These are phyloP conservation scores for Brachionus koreanus DNA, from an alignment of 1,140 invertebrate species.

Conservation along the genomic window DNA sequence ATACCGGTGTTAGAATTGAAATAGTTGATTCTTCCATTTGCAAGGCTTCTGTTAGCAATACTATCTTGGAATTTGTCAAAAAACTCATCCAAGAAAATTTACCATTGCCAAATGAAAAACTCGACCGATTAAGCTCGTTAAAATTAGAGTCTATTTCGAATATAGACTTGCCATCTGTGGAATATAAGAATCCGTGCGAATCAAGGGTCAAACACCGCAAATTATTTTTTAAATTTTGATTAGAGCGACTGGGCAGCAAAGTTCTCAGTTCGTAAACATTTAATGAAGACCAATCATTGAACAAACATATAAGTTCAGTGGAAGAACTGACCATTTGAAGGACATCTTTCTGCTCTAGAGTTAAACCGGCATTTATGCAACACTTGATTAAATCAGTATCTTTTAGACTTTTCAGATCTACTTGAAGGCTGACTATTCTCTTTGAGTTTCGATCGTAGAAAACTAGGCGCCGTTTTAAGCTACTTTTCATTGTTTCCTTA, in stretches of 20 bases:
- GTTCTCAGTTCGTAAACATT: conserved; percentile 38
- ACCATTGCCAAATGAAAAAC: background rate
- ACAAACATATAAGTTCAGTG: conserved; percentile 11
- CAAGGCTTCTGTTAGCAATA: conserved; percentile 18
- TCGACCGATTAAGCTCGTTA: background rate
- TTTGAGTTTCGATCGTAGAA: conserved; percentile 35
- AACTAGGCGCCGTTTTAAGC: background rate
- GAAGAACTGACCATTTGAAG: conserved; percentile 36
- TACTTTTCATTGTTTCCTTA: conserved; percentile 27
- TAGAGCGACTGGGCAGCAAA: background rate
- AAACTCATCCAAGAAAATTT: conserved; percentile 30
- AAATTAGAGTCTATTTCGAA: conserved; percentile 35
- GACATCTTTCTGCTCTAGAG: conserved; percentile 6
- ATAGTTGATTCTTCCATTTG: conserved; percentile 41
- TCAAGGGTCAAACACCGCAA: conserved; percentile 13
- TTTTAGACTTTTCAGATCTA: background rate
- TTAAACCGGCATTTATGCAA: conserved; percentile 6
- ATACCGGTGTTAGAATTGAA: background rate
- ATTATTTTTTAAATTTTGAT: background rate
- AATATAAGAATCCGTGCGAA: conserved; percentile 16
- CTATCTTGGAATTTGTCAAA: conserved; percentile 31
- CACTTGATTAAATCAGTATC: background rate
- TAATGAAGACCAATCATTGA: background rate
- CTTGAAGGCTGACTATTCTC: conserved; percentile 2
- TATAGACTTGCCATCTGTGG: conserved; percentile 36